Evolutionary conservation across 2,888 invertebrate genomes (phyloP).

Genomic region (Mylabris sibirica): DNA sequence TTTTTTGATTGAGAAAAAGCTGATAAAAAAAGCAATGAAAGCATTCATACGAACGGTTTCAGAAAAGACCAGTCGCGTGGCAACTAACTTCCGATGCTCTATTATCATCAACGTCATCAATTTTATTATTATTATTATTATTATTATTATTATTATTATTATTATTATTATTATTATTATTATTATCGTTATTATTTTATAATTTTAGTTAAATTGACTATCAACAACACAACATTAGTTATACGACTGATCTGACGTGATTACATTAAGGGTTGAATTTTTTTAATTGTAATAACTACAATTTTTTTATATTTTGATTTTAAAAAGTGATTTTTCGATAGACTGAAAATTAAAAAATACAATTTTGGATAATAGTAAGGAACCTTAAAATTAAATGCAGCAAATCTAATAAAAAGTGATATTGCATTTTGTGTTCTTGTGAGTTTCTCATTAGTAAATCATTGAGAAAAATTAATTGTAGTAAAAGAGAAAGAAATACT

Average conservation of each 20-base stretch:
- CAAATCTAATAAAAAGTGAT: constrained; percentile 61
- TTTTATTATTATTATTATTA: too few relatives aligned
- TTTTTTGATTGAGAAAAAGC: constrained; percentile 40
- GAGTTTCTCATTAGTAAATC: constrained; percentile 47
- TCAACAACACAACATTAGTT: constrained; percentile 11
- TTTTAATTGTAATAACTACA: constrained; percentile 1
- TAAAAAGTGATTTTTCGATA: background rate
- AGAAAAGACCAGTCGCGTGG: constrained; percentile 75
- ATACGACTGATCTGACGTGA: constrained; percentile 58
- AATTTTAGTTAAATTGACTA: background rate
- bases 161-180: too few relatives aligned
- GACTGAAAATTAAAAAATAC: constrained; percentile 5
- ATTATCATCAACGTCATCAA: background rate
- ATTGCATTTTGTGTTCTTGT: constrained; percentile 62
- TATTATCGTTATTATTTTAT: background rate
- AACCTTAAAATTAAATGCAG: constrained; percentile 54
- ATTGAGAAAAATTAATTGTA: constrained; percentile 23
- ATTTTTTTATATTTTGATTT: background rate
- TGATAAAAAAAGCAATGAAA: constrained; percentile 52
- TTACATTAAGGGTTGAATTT: constrained; percentile 19
- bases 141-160: background rate
- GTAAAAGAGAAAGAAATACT: constrained; percentile 38
- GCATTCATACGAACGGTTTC: constrained; percentile 67
- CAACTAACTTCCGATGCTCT: constrained; percentile 64
- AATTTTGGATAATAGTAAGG: constrained; percentile 23